Evolutionary conservation across 2,797 vertebrate species (phyloP).

Genomic region (Mormyrops boulengeri): DNA sequence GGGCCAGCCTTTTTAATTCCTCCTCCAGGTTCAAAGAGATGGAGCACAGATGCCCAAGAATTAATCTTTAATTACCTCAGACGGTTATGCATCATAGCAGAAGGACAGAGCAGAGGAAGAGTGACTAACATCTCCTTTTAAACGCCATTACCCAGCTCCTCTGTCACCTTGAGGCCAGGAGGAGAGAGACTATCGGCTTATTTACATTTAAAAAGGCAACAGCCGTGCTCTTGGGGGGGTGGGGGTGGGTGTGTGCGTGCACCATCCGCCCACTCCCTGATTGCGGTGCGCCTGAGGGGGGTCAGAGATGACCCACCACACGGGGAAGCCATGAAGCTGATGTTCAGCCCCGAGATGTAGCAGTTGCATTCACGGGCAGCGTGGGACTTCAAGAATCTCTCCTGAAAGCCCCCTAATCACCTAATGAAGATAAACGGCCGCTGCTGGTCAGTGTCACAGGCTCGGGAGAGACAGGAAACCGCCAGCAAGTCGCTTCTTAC

Average conservation of each 20-base stretch:
- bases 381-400: neutral
- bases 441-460: neutral
- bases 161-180: neutral
- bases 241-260: neutral
- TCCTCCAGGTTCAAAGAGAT: conserved; percentile 15
- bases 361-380: neutral
- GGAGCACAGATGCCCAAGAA: neutral
- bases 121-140: neutral
- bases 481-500: neutral
- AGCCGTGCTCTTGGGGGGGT: too few relatives aligned
- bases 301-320: neutral
- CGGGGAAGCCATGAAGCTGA: neutral
- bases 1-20: conserved; percentile 10
- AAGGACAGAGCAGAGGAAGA: neutral
- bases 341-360: neutral
- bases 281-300: neutral
- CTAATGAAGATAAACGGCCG: neutral
- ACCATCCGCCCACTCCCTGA: neutral
- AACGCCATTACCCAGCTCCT: neutral
- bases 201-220: conserved; percentile 15
- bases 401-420: neutral
- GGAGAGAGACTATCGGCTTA: neutral
- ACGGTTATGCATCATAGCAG: neutral
- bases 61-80: conserved; percentile 20
- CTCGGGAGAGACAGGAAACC: neutral